A percentile compares a stretch with the other conserved stretches of the same genome.
phyloP scores from a whole-genome alignment of 2,113 vertebrate genomes.

The Dasypus novemcinctus region DNA sequence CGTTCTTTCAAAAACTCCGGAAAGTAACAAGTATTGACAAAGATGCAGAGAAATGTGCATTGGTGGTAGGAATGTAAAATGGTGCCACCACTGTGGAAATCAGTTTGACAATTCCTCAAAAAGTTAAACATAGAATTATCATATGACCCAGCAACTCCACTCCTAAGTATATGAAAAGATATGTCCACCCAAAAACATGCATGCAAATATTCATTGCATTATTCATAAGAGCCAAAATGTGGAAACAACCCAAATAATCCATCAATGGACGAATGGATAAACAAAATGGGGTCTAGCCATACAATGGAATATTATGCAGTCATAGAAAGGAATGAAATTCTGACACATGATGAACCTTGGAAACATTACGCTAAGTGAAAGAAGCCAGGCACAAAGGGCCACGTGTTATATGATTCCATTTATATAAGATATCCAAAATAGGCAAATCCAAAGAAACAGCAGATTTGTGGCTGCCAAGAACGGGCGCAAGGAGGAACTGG shows the following conservation, averaged over 20 bases:
- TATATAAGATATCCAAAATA: background rate
- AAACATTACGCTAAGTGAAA: background rate
- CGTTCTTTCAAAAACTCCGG: background rate
- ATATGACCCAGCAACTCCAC: rapidly evolving
- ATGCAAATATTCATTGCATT: rapidly evolving
- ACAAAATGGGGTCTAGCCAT: rapidly evolving
- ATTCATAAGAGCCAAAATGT: background rate
- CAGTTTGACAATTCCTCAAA: background rate
- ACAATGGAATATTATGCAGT: background rate
- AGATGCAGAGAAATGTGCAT: background rate
- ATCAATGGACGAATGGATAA: background rate
- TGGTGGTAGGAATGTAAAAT: background rate
- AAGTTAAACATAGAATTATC: background rate
- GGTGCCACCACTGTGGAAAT: background rate
- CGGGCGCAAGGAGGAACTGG: background rate
- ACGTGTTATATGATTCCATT: rapidly evolving
- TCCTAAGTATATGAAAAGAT: background rate
- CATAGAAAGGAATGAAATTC: background rate
- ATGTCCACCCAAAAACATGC: background rate
- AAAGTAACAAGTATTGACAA: background rate
- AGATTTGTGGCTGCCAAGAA: background rate
- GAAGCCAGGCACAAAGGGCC: background rate
- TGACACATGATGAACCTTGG: background rate
- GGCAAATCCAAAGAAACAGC: background rate
- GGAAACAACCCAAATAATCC: no score